Evolutionary conservation across 2,113 vertebrate species (phyloP), one percentile per base, ranked within the genome.

Genomic region (Cheirogaleus medius): DNA sequence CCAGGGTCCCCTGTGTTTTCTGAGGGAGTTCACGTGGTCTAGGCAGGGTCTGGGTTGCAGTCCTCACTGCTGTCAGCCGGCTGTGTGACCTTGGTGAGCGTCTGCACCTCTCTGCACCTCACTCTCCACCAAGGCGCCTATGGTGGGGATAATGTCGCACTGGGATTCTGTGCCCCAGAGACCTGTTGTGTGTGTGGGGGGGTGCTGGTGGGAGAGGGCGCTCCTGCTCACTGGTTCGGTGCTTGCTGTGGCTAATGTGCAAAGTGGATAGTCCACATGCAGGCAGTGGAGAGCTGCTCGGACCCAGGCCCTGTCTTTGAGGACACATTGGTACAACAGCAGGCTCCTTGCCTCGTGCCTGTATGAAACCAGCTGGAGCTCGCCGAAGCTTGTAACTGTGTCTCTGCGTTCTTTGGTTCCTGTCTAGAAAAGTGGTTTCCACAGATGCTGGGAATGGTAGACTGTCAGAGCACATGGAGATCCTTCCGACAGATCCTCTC

Each of bases 401-500:
- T 58, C 58, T 88, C 66, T 91, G 14, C 3, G 1, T 93, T 58
- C 47, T 77, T 77, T 60, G 89, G 66, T 68, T 94, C 44, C 74
- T 58, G 23, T 85, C 37, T 98, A 21, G 77, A 95, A 93, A 60
- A 83, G 54, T 32, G 49, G 29, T 92, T 93, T 89, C 32, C 29
- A 47, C 80, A 88, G 63, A 64, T 60, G 66, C 37, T 34, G 39
- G 89, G 92, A 76, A 34, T 9, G 34, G 15, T 58, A 25, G 64
- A 7, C 15, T 52, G 21, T 90, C 87, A 37, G 52, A 64, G 81
- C 74, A 63, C 23, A 29, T 29, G 25, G 84, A 83, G 56, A 74
- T 68, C 27, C 37, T 27, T 39, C 44, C 15, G 32, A 1, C 13
- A 39, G 44, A 21, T 27, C 49, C 56, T 92, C 27, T 49, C 34